A percentile compares a stretch with the other conserved stretches of the same genome.
Evolutionary conservation across 1,140 invertebrate species (phyloP).

Genomic region (Brachionus rubens): DNA sequence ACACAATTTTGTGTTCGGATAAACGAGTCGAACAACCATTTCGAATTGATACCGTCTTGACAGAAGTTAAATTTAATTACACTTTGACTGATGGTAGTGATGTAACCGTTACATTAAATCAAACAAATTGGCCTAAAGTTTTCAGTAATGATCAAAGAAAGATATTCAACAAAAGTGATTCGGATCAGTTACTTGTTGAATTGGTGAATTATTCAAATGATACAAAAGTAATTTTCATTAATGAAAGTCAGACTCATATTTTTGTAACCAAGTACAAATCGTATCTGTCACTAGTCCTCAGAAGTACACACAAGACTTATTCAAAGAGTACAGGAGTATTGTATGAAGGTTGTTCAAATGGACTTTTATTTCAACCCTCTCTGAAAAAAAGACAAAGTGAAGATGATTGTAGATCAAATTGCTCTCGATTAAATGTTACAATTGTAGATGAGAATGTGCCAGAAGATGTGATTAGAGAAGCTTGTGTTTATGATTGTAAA

Average conservation of each 20-base stretch:
- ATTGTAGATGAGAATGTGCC: not conserved
- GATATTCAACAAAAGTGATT: not conserved
- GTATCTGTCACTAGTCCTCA: not conserved
- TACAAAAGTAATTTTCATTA: not conserved
- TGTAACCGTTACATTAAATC: not conserved
- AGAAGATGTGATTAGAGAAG: not conserved
- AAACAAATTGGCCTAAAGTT: not conserved
- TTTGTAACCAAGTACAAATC: not conserved
- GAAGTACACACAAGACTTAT: not conserved
- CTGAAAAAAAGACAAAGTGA: not conserved
- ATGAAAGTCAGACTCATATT: constrained; percentile 14
- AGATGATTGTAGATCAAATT: not conserved
- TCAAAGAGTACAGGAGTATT: not conserved
- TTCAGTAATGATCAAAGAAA: not conserved
- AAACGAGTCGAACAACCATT: not conserved
- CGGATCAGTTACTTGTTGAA: too few species aligned
- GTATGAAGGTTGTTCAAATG: constrained; percentile 1
- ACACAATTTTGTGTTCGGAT: not conserved
- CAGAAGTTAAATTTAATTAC: not conserved
- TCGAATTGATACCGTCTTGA: not conserved
- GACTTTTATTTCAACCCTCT: too few species aligned
- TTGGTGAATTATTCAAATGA: too few species aligned
- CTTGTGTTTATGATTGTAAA: not conserved
- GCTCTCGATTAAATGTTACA: not conserved
- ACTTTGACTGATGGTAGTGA: not conserved